Base-by-base conservation (phyloP, 1,140 invertebrate species). In the Dreissena polymorpha region DNA sequence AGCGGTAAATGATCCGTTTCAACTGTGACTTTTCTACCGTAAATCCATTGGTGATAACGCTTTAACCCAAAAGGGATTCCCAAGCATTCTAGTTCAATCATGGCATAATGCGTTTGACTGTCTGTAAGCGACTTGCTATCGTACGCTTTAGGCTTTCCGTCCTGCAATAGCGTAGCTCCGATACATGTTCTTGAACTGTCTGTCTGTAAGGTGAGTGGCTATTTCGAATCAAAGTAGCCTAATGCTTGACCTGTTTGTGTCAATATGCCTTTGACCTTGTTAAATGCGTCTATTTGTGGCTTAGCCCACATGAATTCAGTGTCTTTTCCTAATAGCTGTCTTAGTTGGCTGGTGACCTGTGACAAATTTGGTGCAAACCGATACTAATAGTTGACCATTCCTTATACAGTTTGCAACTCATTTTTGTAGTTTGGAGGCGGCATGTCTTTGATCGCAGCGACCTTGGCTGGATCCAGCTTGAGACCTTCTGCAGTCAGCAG, bases 1-100 rank as follows among this genome's bases (percentile, higher is more conserved):
- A 88, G 70, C 14, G 83, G 84, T 39, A 81, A 83, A 29, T 88
- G 87, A 85, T 87, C 79, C 60, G 60, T 76, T 29, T 81, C 64
- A 14, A 88, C 83, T n/a, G 75, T 80, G 7, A 88, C 67, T 27
- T 73, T 29, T 50, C 83, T 88, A 1, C 92, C 93, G 88, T 93
- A 92, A 13, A 92, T 85, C 83, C 90, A 93, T 21, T 91, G 75
- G 80, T 93, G 90, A 88, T 94, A 95, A 86, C 92, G 93, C 73
- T 92, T 89, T 7, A 95, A 88, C 7, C 91, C 93, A 88, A 91
- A 86, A 2, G 68, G 39, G 14, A 77, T 55, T 23, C 65, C 64
- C 53, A 86, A 57, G 0, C 65, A 51, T 63, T 87, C 85, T 67
- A 80, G 85, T 69, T 89, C 89, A 68, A 88, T 89, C 53, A 85